These are phyloP conservation scores for Ibidorhyncha struthersii DNA, from an alignment of 2,113 vertebrate species.

Conservation along the genomic window DNA sequence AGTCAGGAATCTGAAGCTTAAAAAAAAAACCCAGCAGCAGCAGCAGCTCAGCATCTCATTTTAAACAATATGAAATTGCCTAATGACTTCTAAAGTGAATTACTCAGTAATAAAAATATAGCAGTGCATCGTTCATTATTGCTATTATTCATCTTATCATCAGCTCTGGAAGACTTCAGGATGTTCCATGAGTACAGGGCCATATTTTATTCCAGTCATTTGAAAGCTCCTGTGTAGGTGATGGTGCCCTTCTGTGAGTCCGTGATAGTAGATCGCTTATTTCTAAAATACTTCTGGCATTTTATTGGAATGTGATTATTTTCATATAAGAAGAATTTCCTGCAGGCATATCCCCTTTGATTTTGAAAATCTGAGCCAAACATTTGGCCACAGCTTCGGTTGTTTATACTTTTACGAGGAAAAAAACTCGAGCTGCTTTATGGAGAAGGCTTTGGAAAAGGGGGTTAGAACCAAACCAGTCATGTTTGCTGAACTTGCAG, in stretches of 20 bases:
- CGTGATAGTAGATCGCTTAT: background rate
- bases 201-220: background rate
- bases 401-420: background rate
- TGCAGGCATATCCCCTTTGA: background rate
- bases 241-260: background rate
- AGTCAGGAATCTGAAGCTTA: background rate
- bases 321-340: background rate
- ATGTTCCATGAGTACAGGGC: background rate
- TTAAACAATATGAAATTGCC: slow-evolving; percentile 4
- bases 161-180: slow-evolving; percentile 21
- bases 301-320: background rate
- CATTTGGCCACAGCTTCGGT: background rate
- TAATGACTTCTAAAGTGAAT: slow-evolving; percentile 17
- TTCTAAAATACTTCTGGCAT: background rate
- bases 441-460: background rate
- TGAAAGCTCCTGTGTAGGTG: background rate
- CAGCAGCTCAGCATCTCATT: background rate
- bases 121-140: background rate
- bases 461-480: background rate
- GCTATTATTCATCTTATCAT: background rate
- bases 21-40: background rate
- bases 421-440: background rate
- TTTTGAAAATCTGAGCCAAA: slow-evolving; percentile 2
- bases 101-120: slow-evolving; percentile 24
- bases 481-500: background rate